Conservation (phyloP, 2,888 invertebrate species). For the Acronicta alni region DNA sequence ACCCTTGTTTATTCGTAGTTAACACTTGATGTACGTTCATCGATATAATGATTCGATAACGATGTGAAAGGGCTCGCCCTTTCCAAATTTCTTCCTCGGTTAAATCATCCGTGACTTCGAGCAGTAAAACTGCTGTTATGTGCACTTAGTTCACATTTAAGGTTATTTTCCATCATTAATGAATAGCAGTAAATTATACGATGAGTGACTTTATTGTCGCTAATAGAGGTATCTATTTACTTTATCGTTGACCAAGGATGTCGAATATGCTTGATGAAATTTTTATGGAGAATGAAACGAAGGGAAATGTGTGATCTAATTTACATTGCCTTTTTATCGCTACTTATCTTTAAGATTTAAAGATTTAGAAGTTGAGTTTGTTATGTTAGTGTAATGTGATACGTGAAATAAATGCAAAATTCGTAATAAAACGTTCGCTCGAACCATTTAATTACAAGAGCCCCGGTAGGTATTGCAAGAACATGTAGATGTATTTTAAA, state of each 20-base stretch:
- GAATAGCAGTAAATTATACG: slow-evolving; percentile 67
- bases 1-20: slow-evolving; percentile 30
- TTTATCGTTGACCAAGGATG: slow-evolving; percentile 35
- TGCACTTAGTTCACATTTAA: slow-evolving; percentile 68
- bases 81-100: slow-evolving; percentile 65
- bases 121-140: slow-evolving; percentile 73
- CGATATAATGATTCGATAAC: slow-evolving; percentile 57
- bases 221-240: slow-evolving; percentile 55
- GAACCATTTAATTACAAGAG: too few species aligned
- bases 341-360: slow-evolving; percentile 22
- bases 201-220: slow-evolving; percentile 59
- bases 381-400: slow-evolving; percentile 6
- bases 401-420: background rate
- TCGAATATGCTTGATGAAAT: slow-evolving; percentile 19
- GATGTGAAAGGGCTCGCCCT: slow-evolving; percentile 52
- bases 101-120: slow-evolving; percentile 79
- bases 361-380: slow-evolving; percentile 2
- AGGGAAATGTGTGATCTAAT: slow-evolving; percentile 21
- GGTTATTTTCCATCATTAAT: slow-evolving; percentile 72
- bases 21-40: slow-evolving; percentile 47
- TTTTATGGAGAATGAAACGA: slow-evolving; percentile 24
- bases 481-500: too few species aligned
- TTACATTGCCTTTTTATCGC: slow-evolving; percentile 38
- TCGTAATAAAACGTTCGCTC: too few species aligned
- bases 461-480: too few species aligned